Evolutionary conservation across 2,797 vertebrate species (phyloP), one percentile per base, ranked within the genome.

Genomic region (Acestrorhynchus altus): DNA sequence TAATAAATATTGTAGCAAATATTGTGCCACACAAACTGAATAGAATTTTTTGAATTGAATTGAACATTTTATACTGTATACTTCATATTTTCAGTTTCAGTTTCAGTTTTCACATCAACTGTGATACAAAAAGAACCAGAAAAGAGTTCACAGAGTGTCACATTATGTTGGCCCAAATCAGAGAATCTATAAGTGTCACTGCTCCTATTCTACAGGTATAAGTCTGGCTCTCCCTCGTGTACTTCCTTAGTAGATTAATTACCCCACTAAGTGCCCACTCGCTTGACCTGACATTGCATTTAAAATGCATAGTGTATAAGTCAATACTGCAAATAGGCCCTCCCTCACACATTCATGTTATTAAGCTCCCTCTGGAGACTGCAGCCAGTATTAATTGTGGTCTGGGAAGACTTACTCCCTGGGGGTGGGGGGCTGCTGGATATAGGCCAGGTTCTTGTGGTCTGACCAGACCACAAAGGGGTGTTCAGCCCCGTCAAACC

Each of bases 291-390:
- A 92, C 92, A 93, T 90, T 90, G 91, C 84, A 87, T 90, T 92
- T 92, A 93, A 93, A 93, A 93, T 91, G 90, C 85, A 91, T 87
- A 91, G 87, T 91, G 92, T 91, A 90, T 87, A 89, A 88, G 90
- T 93, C 93, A 93, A 93, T 92, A 94, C 85, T 78, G 86, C 90
- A 92, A 93, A 93, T 89, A 90, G 91, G 87, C 87, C 88, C 88
- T 91, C 88, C 91, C 90, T 91, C 89, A 92, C 90, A 91, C 91
- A 90, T 91, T 88, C 91, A 90, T 92, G 88, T 92, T 92, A 92
- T 92, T 90, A 93, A 91, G 82, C 65, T 89, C 83, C 81, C 86
- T 86, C 87, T 46, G 31, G 89, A 89, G 85, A 85, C 79, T 24
- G 86, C 70, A 76, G 78, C 60, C 24, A 66, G 83, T 82, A 92